Evolutionary conservation across 2,888 invertebrate genomes (phyloP).

Genomic region (Tuberolachnus salignus): DNA sequence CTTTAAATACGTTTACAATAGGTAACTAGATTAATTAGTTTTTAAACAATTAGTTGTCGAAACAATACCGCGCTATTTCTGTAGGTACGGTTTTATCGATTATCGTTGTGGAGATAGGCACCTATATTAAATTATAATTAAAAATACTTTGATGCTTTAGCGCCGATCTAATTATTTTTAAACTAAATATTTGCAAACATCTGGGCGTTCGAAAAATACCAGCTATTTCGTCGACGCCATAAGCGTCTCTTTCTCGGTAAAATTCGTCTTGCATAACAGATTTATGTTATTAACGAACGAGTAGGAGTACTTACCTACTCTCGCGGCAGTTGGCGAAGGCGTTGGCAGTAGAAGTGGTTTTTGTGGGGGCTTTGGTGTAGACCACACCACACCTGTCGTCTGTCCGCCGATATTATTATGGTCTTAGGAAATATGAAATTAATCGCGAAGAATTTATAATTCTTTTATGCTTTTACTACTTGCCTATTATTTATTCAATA

Average conservation of each 20-base stretch:
- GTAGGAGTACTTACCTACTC: constrained; percentile 44
- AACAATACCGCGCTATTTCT: no score
- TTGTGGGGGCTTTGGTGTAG: constrained; percentile 38
- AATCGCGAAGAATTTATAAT: constrained; percentile 22
- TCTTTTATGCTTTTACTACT: background rate
- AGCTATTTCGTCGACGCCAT: constrained; percentile 23
- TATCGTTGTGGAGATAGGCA: background rate
- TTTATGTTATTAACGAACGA: constrained; percentile 46
- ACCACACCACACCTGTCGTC: constrained; percentile 37
- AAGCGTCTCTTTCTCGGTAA: constrained; percentile 21
- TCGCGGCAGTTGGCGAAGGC: constrained; percentile 42
- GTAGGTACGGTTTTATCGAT: no score
- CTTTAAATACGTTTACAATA: background rate
- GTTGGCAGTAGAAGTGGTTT: constrained; percentile 51
- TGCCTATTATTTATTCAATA: no score
- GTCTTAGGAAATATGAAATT: constrained; percentile 33
- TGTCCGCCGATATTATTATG: constrained; percentile 21
- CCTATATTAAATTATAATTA: background rate
- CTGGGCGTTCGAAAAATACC: constrained; percentile 14
- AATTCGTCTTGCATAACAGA: constrained; percentile 48
- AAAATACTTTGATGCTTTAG: background rate
- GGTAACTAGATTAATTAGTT: background rate
- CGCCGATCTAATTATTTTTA: no score
- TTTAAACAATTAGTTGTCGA: background rate
- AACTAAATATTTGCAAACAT: constrained; percentile 7